Base-by-base conservation (phyloP, 2,888 invertebrate species). In the Myathropa florea region DNA sequence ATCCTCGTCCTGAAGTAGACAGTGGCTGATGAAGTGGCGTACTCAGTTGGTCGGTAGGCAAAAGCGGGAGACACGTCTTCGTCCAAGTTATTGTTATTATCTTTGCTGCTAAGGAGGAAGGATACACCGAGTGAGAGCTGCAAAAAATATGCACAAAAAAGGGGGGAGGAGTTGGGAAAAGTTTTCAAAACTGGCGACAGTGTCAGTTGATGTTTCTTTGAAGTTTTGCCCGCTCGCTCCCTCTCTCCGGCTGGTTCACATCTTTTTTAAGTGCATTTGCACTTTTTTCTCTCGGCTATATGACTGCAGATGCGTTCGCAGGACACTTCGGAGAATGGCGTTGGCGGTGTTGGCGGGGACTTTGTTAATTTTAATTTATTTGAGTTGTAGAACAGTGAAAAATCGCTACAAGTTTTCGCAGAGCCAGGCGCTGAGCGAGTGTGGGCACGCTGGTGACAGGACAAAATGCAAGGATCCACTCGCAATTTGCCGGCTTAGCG, bases 321-420 rank as follows among this genome's bases (percentile, higher is more conserved):
- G 46, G 46, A 46, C 46, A 2, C 39, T 3, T 7, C 46, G 7
- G 46, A 0, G 46, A n/a, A 4, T 46, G 46, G 64, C 53, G n/a
- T 2, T 21, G 23, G 24, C 21, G 33, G 36, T 28, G 9, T 3
- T 7, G 28, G 21, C 10, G 28, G 26, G 24, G 24, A 53, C 28
- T 85, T 83, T 83, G 61, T 75, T 79, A 86, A 83, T 86, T 86
- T 86, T 86, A 83, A 86, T 86, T 86, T 86, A 86, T 86, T 75
- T 86, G 86, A 86, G 86, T 86, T 83, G 60, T 70, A 70, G 60
- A 81, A 70, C 39, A 36, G 73, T 81, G 64, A 79, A 53, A 76
- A 83, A 70, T 71, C 46, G 78, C 67, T 65, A 65, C 14, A 67
- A 80, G 23, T 77, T 70, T 63, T 71, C 9, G 18, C 39, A 39